Conservation (phyloP, 2,888 invertebrate genomes). For the Cataglyphis cursor region DNA sequence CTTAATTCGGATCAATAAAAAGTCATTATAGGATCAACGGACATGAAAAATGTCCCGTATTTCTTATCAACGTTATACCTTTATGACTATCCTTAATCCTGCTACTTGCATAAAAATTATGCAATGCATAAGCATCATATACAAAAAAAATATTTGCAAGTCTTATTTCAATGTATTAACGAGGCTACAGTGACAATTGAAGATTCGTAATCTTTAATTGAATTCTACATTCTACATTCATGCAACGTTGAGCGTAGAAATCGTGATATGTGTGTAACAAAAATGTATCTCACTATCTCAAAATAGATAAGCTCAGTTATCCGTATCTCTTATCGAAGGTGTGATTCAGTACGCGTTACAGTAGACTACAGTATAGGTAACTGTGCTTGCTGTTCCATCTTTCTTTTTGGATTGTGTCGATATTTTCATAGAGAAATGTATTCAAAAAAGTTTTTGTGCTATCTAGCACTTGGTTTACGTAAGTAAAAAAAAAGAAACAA, state of each 20-base stretch:
- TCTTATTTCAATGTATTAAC: neutral
- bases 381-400: neutral
- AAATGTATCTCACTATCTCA: slow-evolving; percentile 17
- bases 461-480: slow-evolving; percentile 82
- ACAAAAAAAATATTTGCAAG: neutral
- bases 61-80: slow-evolving; percentile 58
- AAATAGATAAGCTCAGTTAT: slow-evolving; percentile 80
- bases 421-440: slow-evolving; percentile 60
- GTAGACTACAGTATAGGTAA: slow-evolving; percentile 11
- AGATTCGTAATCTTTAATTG: neutral
- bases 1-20: slow-evolving; percentile 81
- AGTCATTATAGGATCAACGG: slow-evolving; percentile 73
- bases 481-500: slow-evolving; percentile 71
- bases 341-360: slow-evolving; percentile 79
- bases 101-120: neutral
- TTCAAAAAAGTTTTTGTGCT: slow-evolving; percentile 79
- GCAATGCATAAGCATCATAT: neutral
- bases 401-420: neutral
- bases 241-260: neutral
- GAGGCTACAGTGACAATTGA: neutral
- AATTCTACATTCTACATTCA: neutral
- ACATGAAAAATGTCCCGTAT: slow-evolving; percentile 50
- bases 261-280: slow-evolving; percentile 5
- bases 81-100: slow-evolving; percentile 42
- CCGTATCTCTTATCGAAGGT: slow-evolving; percentile 78